Evolutionary conservation across 2,113 vertebrate genomes (phyloP).

Genomic region (Myodes glareolus): DNA sequence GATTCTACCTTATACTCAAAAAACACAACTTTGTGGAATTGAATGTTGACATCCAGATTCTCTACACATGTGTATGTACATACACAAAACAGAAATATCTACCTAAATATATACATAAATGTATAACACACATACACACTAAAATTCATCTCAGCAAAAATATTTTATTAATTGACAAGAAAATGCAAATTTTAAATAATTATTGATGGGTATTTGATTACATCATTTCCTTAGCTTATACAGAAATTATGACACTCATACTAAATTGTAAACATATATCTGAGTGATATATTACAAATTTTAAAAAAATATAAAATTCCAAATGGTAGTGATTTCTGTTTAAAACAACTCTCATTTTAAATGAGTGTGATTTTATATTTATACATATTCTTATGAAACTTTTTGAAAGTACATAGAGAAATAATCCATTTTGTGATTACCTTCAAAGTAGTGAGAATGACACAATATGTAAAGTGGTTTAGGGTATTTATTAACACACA

Average conservation of each 20-base stretch:
- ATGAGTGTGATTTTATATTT: not conserved
- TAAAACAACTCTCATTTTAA: not conserved
- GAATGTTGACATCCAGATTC: not conserved
- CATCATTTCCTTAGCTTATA: not conserved
- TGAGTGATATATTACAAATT: not conserved
- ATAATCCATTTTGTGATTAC: not conserved
- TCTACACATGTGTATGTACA: not conserved
- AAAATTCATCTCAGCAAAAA: not conserved
- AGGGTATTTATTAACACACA: not conserved
- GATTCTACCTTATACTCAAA: not conserved
- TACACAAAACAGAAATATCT: not conserved
- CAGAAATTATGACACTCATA: not conserved
- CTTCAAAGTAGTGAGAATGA: not conserved
- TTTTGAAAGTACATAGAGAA: not conserved
- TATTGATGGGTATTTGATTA: not conserved
- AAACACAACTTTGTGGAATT: not conserved
- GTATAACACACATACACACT: too few species aligned
- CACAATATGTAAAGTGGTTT: not conserved
- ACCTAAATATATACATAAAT: too few species aligned
- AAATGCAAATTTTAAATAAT: not conserved
- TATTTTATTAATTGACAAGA: not conserved
- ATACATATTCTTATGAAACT: not conserved
- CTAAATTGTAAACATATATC: not conserved
- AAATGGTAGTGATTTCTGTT: not conserved
- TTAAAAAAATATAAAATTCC: not conserved